A percentile compares a stretch with the other conserved stretches of the same genome.
phyloP scores from a whole-genome alignment of 2,888 invertebrate species.

The Troilus luridus region DNA sequence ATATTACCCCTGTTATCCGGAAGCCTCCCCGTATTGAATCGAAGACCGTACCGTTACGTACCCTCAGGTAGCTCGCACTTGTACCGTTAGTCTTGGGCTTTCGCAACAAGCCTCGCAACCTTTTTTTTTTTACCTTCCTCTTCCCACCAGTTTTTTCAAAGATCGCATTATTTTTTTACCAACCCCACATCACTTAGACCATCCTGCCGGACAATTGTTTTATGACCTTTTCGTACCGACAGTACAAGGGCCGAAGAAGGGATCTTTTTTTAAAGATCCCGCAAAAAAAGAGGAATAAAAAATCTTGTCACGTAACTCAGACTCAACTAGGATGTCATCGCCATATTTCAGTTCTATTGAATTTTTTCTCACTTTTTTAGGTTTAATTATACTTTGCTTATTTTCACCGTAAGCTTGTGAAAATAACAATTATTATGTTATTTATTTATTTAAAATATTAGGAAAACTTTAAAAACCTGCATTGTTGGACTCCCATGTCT shows the following conservation, averaged over 20 bases:
- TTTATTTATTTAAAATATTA: too few relatives aligned
- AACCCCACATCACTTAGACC: background rate
- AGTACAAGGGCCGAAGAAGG: background rate
- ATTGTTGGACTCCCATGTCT: too few relatives aligned
- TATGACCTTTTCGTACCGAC: background rate
- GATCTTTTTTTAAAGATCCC: background rate
- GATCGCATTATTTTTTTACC: background rate
- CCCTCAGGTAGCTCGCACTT: conserved; percentile 41
- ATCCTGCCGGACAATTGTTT: conserved; percentile 12
- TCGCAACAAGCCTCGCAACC: conserved; percentile 19
- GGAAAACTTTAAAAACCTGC: too few relatives aligned
- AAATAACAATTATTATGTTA: too few relatives aligned
- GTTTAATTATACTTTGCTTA: too few relatives aligned
- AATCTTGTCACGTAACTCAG: background rate
- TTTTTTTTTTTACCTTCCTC: conserved; percentile 4
- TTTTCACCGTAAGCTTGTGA: too few relatives aligned
- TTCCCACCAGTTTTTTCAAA: background rate
- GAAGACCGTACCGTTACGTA: background rate
- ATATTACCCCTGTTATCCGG: background rate
- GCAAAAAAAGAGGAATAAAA: background rate
- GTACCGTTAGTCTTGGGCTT: background rate
- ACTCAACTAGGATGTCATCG: background rate
- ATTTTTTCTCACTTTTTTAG: background rate
- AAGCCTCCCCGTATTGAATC: background rate
- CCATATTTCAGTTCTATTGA: background rate